A percentile compares a stretch with the other conserved stretches of the same genome.
These are phyloP conservation scores for Anthoscopus minutus DNA, from an alignment of 2,113 vertebrate species.

Conservation along the genomic window DNA sequence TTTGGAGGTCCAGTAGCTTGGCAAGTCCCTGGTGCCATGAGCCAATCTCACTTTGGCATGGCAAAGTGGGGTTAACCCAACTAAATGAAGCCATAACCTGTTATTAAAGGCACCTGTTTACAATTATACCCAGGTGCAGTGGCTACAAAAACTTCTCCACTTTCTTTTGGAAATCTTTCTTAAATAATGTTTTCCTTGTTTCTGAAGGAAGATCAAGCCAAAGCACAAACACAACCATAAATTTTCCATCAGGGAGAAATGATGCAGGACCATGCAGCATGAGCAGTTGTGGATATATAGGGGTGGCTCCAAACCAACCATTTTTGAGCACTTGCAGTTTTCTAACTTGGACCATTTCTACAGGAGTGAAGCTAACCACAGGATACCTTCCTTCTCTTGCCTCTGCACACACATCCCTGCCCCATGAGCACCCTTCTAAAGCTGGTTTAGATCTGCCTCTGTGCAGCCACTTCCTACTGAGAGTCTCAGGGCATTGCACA, in stretches of 20 bases:
- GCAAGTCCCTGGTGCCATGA: neutral
- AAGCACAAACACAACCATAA: neutral
- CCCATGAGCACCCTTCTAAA: accelerated
- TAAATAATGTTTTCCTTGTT: neutral
- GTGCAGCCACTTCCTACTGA: neutral
- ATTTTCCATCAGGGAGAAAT: neutral
- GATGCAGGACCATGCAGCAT: neutral
- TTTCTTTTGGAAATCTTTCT: neutral
- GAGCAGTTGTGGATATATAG: neutral
- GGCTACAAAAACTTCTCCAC: neutral
- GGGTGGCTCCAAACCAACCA: neutral
- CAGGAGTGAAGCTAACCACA: neutral
- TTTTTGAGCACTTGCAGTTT: neutral
- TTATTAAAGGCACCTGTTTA: neutral
- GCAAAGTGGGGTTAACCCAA: neutral
- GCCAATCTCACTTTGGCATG: neutral
- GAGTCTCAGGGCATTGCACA: neutral
- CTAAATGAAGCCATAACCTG: neutral
- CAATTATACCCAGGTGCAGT: neutral
- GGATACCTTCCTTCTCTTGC: neutral
- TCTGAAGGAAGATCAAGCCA: neutral
- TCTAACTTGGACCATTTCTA: neutral
- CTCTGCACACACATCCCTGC: neutral
- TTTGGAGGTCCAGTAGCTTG: neutral
- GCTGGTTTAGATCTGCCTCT: accelerated